Evolutionary conservation across 2,797 vertebrate genomes (phyloP), one percentile per base, ranked within the genome.

Genomic region (Gymnodraco acuticeps): DNA sequence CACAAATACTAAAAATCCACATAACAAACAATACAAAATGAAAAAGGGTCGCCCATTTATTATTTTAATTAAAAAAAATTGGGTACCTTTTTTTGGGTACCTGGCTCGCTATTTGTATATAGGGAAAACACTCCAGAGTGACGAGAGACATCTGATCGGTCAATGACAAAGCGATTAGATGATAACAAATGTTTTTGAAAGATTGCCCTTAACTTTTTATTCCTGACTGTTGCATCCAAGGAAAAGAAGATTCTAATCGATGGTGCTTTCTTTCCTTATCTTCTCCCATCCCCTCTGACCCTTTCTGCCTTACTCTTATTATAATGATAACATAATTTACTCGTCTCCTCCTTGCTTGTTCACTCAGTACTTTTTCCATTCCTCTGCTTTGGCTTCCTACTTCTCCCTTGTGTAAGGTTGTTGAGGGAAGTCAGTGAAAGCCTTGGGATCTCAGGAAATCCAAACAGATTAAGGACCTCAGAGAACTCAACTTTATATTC

Each of bases 391-490:
- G 59, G 3, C 59, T 38, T 55, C 11, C 51, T 59, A 15, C 64
- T 65, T 38, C 64, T 65, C 46, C 55, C 55, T 63, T 59, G n/a
- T 62, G 52, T 16, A 9, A 66, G 73, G 54, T 69, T 55, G 58
- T 43, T 73, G 77, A 82, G 86, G 82, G 79, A 89, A 88, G 83
- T 72, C 77, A 79, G 77, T 85, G 77, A 83, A 92, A 89, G 81
- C 81, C 77, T 33, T 50, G 19, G 82, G 88, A 89, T 92, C 77
- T 90, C 66, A 73, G 69, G 64, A 82, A 83, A 90, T 91, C 88
- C 83, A 88, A 88, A 85, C 71, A 86, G 89, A 91, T 93, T 89
- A 88, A 46, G 68, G 81, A 84, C 80, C 82, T 72, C 64, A 16
- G 81, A 67, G 76, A 81, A 60, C 72, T 17, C 59, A 65, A 80